Base-by-base conservation (phyloP, 2,888 invertebrate species). In the Hypena proboscidalis region DNA sequence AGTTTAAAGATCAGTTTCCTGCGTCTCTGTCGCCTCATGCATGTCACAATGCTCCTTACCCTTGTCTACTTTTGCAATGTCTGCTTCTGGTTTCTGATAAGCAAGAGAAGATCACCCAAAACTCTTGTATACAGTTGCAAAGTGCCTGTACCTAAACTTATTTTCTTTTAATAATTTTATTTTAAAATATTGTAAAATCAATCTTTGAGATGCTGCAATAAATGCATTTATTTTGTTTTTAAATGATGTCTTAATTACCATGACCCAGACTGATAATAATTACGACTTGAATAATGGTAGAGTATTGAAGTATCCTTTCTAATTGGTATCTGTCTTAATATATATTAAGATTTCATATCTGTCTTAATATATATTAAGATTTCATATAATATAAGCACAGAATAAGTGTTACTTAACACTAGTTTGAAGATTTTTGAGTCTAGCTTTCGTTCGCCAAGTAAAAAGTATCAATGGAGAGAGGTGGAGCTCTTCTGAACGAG, bases 31-130 rank as follows among this genome's bases (percentile, higher is more conserved):
- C 80, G 81, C 32, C 56, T 89, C 55, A 81, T 82, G 77, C 88
- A 89, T 66, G 72, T 88, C n/a, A 80, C 81, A n/a, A 89, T 90
- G 83, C 72, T 90, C 39, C 69, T 90, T 35, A 75, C 80, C 3
- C 72, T 89, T 33, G 77, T 87, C 23, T 89, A 87, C 69, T 89
- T 88, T 74, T 88, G 85, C 73, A 89, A 90, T 52, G 70, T 87
- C 21, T 82, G 83, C 56, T 67, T 89, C 36, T 90, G 89, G 89
- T 90, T 84, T 61, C 66, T 88, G 60, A 86, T 86, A 79, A 77
- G 74, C 38, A 88, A 80, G 65, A 88, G 77, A 69, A 56, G 70
- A 9, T 74, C 77, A 67, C 77, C 85, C 69, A 82, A 72, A 62
- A 69, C 68, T 23, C 44, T 80, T n/a, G 70, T 76, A 59, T 88